A percentile compares a stretch with the other conserved stretches of the same genome.
Evolutionary conservation across 2,888 invertebrate species (phyloP).

Genomic region (Eupeodes luniger): DNA sequence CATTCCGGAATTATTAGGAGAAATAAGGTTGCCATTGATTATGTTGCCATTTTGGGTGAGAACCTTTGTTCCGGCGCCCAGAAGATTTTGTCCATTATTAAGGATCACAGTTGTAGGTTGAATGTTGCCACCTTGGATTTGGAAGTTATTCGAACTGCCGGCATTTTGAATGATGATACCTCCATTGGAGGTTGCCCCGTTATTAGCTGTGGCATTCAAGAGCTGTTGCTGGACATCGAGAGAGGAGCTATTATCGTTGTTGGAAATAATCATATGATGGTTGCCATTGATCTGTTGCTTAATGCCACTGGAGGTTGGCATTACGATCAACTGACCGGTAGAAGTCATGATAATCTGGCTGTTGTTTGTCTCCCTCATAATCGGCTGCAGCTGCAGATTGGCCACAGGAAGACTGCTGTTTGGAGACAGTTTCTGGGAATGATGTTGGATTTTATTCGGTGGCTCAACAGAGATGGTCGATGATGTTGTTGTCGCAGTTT

Average conservation of each 20-base stretch:
- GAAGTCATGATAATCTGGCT: slow-evolving; percentile 84
- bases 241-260: slow-evolving; percentile 49
- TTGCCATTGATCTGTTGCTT: slow-evolving; percentile 76
- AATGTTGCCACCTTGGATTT: slow-evolving; percentile 76
- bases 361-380: slow-evolving; percentile 79
- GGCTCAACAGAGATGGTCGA: slow-evolving; percentile 61
- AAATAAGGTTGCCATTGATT: slow-evolving; percentile 77
- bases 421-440: slow-evolving; percentile 78
- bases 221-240: slow-evolving; percentile 71
- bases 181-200: slow-evolving; percentile 48
- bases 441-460: slow-evolving; percentile 77
- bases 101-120: slow-evolving; percentile 80
- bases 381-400: slow-evolving; percentile 80
- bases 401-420: slow-evolving; percentile 78
- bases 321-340: slow-evolving; percentile 83
- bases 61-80: slow-evolving; percentile 78
- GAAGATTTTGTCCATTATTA: slow-evolving; percentile 77
- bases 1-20: slow-evolving; percentile 82
- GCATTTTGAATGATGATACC: slow-evolving; percentile 78
- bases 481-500: slow-evolving; percentile 90
- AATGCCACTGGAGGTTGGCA: slow-evolving; percentile 79
- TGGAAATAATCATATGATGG: slow-evolving; percentile 78
- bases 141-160: slow-evolving; percentile 68
- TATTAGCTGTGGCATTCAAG: slow-evolving; percentile 55
- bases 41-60: slow-evolving; percentile 79